Percentiles rank a stretch among this genome's conserved stretches.
phyloP scores from a whole-genome alignment of 2,113 vertebrate species.

The Willisornis vidua region DNA sequence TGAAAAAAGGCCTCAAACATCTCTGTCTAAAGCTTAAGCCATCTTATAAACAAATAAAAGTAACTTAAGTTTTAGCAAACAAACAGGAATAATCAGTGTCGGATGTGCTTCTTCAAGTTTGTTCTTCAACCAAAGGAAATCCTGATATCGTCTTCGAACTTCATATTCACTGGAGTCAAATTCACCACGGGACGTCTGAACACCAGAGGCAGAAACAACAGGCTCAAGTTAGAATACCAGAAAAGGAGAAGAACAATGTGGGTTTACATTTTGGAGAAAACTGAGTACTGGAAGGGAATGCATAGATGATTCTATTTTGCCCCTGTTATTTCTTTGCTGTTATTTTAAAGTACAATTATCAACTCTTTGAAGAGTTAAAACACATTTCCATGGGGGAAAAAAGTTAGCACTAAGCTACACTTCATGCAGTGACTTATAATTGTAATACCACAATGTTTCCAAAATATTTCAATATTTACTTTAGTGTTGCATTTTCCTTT shows the following conservation, averaged over 20 bases:
- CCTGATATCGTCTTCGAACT: conserved; percentile 92
- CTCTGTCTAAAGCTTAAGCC: background rate
- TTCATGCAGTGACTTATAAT: background rate
- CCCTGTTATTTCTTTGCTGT: background rate
- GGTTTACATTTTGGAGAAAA: conserved; percentile 29
- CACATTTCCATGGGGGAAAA: background rate
- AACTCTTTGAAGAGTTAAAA: conserved; percentile 37
- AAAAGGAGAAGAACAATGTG: background rate
- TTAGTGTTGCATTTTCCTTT: conserved; percentile 8
- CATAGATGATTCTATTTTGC: conserved; percentile 28
- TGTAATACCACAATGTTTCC: conserved; percentile 1
- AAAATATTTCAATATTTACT: background rate
- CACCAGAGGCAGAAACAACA: conserved; percentile 25
- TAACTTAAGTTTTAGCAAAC: conserved; percentile 57
- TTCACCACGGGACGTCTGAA: conserved; percentile 90
- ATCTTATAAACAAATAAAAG: background rate
- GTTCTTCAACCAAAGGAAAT: conserved; percentile 93
- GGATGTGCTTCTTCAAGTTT: conserved; percentile 90
- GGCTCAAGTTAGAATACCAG: background rate
- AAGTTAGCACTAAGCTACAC: background rate
- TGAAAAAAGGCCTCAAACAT: background rate
- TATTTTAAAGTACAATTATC: conserved; percentile 8
- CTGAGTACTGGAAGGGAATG: background rate
- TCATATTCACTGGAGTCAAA: conserved; percentile 95
- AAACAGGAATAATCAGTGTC: conserved; percentile 91